Conservation (phyloP, 2,113 vertebrate species). For the Ciconia maguari region DNA sequence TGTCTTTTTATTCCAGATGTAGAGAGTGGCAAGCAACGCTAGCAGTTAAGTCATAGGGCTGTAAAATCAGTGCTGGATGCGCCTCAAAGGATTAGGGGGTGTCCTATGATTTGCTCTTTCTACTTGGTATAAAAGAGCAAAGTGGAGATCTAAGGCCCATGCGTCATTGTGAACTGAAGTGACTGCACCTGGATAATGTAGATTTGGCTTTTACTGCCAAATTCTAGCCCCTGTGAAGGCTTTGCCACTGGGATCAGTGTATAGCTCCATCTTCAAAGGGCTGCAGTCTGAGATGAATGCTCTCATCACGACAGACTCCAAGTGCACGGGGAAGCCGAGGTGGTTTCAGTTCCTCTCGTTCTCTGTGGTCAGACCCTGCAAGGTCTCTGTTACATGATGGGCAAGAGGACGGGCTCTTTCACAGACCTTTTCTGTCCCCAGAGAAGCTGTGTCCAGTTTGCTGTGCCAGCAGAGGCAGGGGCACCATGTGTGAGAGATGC, state of each 20-base stretch:
- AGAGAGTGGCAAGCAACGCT: background rate
- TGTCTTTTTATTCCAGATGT: conserved; percentile 8
- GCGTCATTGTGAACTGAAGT: background rate
- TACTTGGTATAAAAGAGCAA: conserved; percentile 6
- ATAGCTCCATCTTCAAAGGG: background rate
- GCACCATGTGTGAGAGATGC: accelerated
- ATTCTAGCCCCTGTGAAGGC: background rate
- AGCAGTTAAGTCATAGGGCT: conserved; percentile 36
- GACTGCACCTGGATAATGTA: background rate
- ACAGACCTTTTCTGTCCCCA: background rate
- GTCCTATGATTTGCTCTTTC: conserved; percentile 53
- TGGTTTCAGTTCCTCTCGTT: background rate
- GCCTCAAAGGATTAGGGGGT: conserved; percentile 55
- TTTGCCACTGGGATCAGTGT: background rate
- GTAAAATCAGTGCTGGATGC: conserved; percentile 37
- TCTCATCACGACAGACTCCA: background rate
- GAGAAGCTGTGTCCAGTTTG: background rate
- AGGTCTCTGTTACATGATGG: background rate
- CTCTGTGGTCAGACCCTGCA: background rate
- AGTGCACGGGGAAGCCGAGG: background rate
- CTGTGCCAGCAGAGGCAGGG: background rate
- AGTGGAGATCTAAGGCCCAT: conserved; percentile 39
- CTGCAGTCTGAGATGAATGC: background rate
- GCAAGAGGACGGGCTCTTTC: background rate
- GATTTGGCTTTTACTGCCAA: background rate